Percentiles rank a stretch among this genome's conserved stretches.
Conservation (phyloP, 2,113 vertebrate species). For the Labeo rohita region DNA sequence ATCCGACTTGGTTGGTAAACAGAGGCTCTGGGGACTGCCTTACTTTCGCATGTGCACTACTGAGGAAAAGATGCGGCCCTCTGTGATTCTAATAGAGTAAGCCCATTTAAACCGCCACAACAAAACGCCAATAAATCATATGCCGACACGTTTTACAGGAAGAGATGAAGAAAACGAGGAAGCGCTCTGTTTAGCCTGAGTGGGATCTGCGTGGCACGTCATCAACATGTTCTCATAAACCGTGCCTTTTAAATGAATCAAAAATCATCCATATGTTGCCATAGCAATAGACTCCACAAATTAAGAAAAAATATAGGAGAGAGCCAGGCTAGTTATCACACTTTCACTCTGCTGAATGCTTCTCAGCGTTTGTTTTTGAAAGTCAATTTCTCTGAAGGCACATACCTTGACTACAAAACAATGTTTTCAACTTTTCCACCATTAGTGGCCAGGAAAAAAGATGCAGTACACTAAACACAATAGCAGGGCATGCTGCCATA, state of each 20-base stretch:
- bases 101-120: conserved; percentile 73
- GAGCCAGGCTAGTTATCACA: background rate
- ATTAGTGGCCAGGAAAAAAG: background rate
- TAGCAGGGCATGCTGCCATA: background rate
- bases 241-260: background rate
- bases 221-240: background rate
- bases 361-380: background rate
- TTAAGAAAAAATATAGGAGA: background rate
- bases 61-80: conserved; percentile 68
- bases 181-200: background rate
- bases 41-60: conserved; percentile 68
- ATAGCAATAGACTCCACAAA: conserved; percentile 4
- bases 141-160: conserved; percentile 48
- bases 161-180: background rate
- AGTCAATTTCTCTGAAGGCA: background rate
- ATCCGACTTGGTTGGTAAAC: conserved; percentile 82
- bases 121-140: conserved; percentile 74
- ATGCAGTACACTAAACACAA: background rate
- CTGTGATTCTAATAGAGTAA: conserved; percentile 77
- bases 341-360: background rate
- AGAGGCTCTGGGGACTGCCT: conserved; percentile 77
- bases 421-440: background rate
- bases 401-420: background rate
- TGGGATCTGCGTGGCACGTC: background rate
- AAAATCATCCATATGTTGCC: background rate